phyloP scores from a whole-genome alignment of 2,888 invertebrate species.

The Cordilura impudica region DNA sequence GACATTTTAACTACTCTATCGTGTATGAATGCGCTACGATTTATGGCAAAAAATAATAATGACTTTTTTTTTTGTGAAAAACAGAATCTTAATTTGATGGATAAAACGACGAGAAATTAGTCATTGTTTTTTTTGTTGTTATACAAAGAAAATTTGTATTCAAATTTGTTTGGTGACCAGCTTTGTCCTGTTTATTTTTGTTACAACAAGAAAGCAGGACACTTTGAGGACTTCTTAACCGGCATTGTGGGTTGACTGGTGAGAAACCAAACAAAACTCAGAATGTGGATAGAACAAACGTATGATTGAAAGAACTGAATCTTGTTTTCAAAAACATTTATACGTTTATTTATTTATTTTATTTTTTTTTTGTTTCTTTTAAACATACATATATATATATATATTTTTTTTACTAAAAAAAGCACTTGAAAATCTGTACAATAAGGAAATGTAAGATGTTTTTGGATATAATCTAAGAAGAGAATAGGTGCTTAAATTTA shows the following conservation, averaged over 20 bases:
- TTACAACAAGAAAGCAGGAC: neutral
- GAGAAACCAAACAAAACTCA: conserved; percentile 39
- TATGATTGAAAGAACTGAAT: conserved; percentile 28
- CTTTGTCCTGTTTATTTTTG: conserved; percentile 26
- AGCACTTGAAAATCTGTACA: too few relatives aligned
- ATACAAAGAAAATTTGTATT: conserved; percentile 50
- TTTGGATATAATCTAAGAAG: neutral
- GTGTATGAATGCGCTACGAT: conserved; percentile 46
- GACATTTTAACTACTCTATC: conserved; percentile 55
- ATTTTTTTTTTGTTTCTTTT: too few relatives aligned
- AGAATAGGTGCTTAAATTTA: neutral
- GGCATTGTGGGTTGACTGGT: conserved; percentile 36
- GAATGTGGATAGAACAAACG: conserved; percentile 25
- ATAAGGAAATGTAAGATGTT: neutral
- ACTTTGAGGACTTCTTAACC: neutral
- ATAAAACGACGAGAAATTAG: conserved; percentile 40
- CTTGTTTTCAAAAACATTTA: neutral
- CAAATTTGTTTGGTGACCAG: conserved; percentile 48
- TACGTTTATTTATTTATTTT: neutral
- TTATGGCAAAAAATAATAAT: conserved; percentile 57
- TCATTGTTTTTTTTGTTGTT: conserved; percentile 61
- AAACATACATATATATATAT: too few relatives aligned
- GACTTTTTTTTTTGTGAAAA: conserved; percentile 51
- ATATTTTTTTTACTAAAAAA: neutral
- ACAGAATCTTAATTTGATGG: conserved; percentile 40